These are phyloP conservation scores for Chaunax sp. DNA, from an alignment of 2,797 vertebrate genomes.

Conservation along the genomic window DNA sequence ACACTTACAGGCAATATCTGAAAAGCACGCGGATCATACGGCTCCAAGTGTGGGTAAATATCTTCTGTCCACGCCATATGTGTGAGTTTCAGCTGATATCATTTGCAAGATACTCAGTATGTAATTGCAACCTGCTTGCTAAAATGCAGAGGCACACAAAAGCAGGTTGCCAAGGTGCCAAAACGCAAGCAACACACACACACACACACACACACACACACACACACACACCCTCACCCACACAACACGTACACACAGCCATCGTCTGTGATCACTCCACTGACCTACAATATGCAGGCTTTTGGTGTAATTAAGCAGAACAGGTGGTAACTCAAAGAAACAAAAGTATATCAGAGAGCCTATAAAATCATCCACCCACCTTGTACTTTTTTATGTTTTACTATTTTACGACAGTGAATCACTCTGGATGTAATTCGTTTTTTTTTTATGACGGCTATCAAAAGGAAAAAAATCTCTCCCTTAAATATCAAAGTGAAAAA, in stretches of 20 bases:
- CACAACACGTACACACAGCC: slow-evolving; percentile 31
- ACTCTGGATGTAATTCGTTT: slow-evolving; percentile 36
- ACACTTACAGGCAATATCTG: slow-evolving; percentile 60
- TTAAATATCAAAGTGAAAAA: slow-evolving; percentile 22
- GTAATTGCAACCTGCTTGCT: slow-evolving; percentile 46
- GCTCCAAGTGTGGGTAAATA: slow-evolving; percentile 40
- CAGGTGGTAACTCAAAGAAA: slow-evolving; percentile 41
- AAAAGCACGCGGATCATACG: slow-evolving; percentile 33
- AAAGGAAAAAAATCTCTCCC: not conserved
- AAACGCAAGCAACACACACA: slow-evolving; percentile 39
- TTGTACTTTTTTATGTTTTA: slow-evolving; percentile 6
- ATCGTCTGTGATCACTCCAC: slow-evolving; percentile 39
- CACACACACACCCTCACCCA: slow-evolving; percentile 31
- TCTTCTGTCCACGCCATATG: slow-evolving; percentile 50
- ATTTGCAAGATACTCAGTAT: slow-evolving; percentile 31
- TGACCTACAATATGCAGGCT: slow-evolving; percentile 44
- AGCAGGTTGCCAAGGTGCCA: slow-evolving; percentile 65
- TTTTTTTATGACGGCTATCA: slow-evolving; percentile 16
- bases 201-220: slow-evolving; percentile 40
- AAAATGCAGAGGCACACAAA: slow-evolving; percentile 32
- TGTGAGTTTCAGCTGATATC: slow-evolving; percentile 29
- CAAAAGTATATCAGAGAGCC: slow-evolving; percentile 11
- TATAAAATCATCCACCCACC: slow-evolving; percentile 50
- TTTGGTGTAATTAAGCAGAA: slow-evolving; percentile 49
- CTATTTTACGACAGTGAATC: slow-evolving; percentile 39